Base-by-base conservation (phyloP, 1,140 invertebrate genomes). In the Mercenaria mercenaria region DNA sequence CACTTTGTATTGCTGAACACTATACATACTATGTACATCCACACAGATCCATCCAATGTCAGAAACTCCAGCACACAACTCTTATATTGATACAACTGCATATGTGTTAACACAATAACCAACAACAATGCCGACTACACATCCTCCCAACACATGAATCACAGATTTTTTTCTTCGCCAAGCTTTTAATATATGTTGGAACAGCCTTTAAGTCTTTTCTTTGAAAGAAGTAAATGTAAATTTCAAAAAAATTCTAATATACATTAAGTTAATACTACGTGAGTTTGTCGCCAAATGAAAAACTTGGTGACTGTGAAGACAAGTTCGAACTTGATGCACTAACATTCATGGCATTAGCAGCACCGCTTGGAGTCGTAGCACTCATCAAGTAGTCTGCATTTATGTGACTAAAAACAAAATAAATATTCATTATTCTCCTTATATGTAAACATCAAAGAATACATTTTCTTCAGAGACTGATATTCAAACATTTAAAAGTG, bases 201-300 rank as follows among this genome's bases (percentile, higher is more conserved):
- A 61, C 56, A 20, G 56, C 23, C 23, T 8, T 61, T 8, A 11
- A 47, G 10, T n/a, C 8, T 13, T 61, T 10, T 26, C 23, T 61
- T 61, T 61, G 56, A 61, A 61, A 61, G 26, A 20, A 23, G 4
- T 6, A n/a, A 61, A 61, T 23, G 10, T 13, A n/a, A 61, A 61
- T n/a, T 61, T 61, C 23, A 8, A 61, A 61, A 61, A 61, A n/a
- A n/a, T n/a, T n/a, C n/a, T n/a, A n/a, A n/a, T n/a, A n/a, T n/a
- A n/a, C n/a, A n/a, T n/a, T n/a, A n/a, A 87, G 67, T 69, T 32
- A 84, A 90, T 90, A 91, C 93, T 94, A 94, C 72, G 92, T 92
- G 61, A 92, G 89, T 90, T 94, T 95, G 72, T 95, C 94, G 10
- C 93, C 94, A 89, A 95, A 95, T 47, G 92, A 93, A 89, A 95